Evolutionary conservation across 2,797 vertebrate genomes (phyloP).

Genomic region (Schizopygopsis malacanthus): DNA sequence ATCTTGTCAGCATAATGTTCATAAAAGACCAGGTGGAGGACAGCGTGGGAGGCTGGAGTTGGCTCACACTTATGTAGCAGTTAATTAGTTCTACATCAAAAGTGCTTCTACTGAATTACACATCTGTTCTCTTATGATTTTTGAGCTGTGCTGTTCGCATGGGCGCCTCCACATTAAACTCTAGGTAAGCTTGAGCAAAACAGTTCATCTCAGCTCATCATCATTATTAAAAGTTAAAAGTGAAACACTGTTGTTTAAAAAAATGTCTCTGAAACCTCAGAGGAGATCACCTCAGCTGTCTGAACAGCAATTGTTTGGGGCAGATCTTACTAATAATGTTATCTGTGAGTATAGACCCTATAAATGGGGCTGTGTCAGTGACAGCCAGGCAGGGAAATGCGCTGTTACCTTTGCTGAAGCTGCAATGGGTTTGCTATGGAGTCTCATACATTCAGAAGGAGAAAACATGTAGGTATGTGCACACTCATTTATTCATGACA

Average conservation of each 20-base stretch:
- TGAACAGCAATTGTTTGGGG: conserved; percentile 68
- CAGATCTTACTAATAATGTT: conserved; percentile 74
- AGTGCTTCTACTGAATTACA: conserved; percentile 22
- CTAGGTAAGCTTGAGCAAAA: neutral
- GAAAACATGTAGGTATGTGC: conserved; percentile 80
- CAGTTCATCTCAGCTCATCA: neutral
- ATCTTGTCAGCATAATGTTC: neutral
- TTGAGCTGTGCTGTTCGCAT: conserved; percentile 6
- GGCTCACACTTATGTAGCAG: conserved; percentile 19
- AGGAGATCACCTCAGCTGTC: conserved; percentile 60
- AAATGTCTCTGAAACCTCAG: conserved; percentile 24
- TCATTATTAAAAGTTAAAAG: conserved; percentile 2
- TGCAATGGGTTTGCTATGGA: conserved; percentile 79
- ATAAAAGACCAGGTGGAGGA: conserved; percentile 31
- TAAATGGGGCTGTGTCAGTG: conserved; percentile 73
- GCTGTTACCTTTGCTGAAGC: conserved; percentile 61
- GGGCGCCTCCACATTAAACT: conserved; percentile 1
- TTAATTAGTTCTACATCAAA: conserved; percentile 46
- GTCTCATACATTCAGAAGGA: conserved; percentile 74
- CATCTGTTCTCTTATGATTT: conserved; percentile 34
- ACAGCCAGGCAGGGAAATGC: conserved; percentile 55
- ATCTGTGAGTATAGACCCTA: conserved; percentile 68
- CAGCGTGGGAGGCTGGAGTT: conserved; percentile 17
- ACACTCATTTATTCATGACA: conserved; percentile 53
- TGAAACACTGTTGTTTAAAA: neutral